Evolutionary conservation across 2,797 vertebrate species (phyloP).

Genomic region (Columba guinea): DNA sequence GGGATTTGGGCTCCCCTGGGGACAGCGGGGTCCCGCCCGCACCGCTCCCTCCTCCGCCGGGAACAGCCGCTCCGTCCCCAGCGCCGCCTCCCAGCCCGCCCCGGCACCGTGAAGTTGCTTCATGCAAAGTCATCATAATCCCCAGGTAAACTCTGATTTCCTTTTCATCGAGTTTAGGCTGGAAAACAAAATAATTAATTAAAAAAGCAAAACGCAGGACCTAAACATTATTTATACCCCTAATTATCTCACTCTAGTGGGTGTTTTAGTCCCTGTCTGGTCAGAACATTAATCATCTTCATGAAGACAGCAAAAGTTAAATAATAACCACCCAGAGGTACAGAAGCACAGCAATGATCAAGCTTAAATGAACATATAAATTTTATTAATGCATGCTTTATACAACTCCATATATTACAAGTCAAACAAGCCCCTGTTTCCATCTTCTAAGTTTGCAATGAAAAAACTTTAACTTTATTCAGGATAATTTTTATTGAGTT

Average conservation of each 20-base stretch:
- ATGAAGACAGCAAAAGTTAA: slow-evolving; percentile 93
- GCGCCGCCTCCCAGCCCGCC: rapidly evolving
- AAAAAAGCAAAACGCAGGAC: slow-evolving; percentile 63
- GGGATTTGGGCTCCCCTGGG: background rate
- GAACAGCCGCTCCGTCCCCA: background rate
- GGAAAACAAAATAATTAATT: slow-evolving; percentile 75
- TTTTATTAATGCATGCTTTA: slow-evolving; percentile 92
- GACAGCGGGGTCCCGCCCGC: rapidly evolving
- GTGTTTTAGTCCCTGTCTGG: slow-evolving; percentile 78
- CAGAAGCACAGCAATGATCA: slow-evolving; percentile 75
- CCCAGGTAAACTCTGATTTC: slow-evolving; percentile 39
- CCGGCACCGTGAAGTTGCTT: background rate
- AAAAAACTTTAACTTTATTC: slow-evolving; percentile 82
- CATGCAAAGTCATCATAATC: background rate
- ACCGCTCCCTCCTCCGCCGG: rapidly evolving
- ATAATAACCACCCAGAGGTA: slow-evolving; percentile 88
- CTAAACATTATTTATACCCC: slow-evolving; percentile 75
- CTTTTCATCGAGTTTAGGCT: slow-evolving; percentile 45
- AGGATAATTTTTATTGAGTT: slow-evolving; percentile 93
- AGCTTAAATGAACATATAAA: slow-evolving; percentile 90
- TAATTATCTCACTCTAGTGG: slow-evolving; percentile 80
- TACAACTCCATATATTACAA: slow-evolving; percentile 90
- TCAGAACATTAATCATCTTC: slow-evolving; percentile 85
- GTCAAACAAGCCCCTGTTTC: slow-evolving; percentile 84
- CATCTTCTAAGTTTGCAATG: slow-evolving; percentile 80